Conservation (phyloP, 2,113 vertebrate species). For the Catharus bicknelli region DNA sequence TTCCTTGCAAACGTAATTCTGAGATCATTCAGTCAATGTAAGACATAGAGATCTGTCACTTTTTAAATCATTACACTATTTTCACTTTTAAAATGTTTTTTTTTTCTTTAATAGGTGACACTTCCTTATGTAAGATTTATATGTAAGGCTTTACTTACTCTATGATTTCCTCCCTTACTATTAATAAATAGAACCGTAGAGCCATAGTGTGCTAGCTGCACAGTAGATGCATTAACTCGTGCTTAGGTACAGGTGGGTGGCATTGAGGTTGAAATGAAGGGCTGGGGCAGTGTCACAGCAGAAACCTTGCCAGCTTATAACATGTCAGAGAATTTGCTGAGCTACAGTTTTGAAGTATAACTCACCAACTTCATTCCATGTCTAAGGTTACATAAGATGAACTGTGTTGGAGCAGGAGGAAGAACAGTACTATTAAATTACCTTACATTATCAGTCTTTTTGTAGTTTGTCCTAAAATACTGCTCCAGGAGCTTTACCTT, state of each 20-base stretch:
- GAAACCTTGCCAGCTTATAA: background rate
- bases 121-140: background rate
- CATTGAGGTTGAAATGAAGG: background rate
- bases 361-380: background rate
- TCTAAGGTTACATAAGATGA: background rate
- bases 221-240: background rate
- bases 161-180: background rate
- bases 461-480: background rate
- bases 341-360: background rate
- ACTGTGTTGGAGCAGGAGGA: background rate
- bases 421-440: background rate
- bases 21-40: background rate
- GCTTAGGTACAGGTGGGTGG: background rate
- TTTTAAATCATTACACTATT: background rate
- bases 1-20: background rate
- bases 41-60: accelerated
- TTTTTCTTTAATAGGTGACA: background rate
- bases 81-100: background rate
- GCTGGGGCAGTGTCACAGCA: background rate
- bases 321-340: background rate
- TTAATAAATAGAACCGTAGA: background rate
- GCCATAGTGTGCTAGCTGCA: background rate
- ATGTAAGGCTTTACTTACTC: background rate
- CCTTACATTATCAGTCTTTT: background rate
- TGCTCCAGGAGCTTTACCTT: background rate